Conservation (phyloP, 2,113 vertebrate species). For the pig (Sus scrofa) region T2T-Sscrofa CM000818.6:107601001-107601500, state of each 20-base stretch:
- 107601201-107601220: not conserved
- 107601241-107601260: not conserved
- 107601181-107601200: not conserved
- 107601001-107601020: conserved; percentile 72
- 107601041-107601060: conserved; percentile 57
- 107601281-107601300: not conserved
- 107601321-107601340: too few relatives aligned
- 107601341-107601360: too few relatives aligned
- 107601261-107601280: not conserved
- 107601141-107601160: not conserved
- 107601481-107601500: too few relatives aligned
- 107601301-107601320: too few relatives aligned
- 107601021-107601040: conserved; percentile 60
- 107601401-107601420: too few relatives aligned
- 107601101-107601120: not conserved
- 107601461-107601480: too few relatives aligned
- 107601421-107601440: too few relatives aligned
- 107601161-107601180: not conserved
- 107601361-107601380: too few relatives aligned
- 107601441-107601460: too few relatives aligned
- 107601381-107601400: too few relatives aligned
- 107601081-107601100: not conserved
- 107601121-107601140: not conserved
- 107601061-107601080: not conserved
- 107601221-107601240: not conserved